Evolutionary conservation across 1,140 invertebrate genomes (phyloP), one percentile per base, ranked within the genome.

Genomic region (Calycopis cecrops): DNA sequence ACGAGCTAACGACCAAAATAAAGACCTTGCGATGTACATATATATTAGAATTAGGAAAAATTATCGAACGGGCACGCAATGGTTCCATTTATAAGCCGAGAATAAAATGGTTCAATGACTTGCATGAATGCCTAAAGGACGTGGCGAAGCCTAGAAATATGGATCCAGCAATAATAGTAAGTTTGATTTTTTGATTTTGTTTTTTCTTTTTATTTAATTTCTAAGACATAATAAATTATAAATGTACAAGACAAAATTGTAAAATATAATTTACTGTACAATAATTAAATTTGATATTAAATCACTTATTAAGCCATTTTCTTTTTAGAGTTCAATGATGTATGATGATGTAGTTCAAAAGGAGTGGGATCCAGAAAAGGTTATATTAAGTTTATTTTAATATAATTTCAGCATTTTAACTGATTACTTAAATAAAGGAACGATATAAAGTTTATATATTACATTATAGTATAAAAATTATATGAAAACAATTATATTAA

Each of bases 21-120:
- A 89, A 82, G 59, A 87, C 74, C 53, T 67, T 89, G 1, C 66
- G 81, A 52, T 79, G 75, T 0, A 88, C 85, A 4, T 89, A 89
- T 52, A 49, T 56, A 4, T 82, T 88, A 62, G 85, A 88, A 65
- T 47, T 88, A 9, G 57, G 58, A 0, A 89, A 88, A 69, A 87
- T 89, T 59, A 66, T 62, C 17, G 57, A 60, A 7, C 57, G 76
- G 1, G 78, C 81, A 1, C 52, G 52, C 4, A 65, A 71, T 4
- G 60, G 72, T 3, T 68, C 60, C 8, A 55, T 59, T 8, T 85
- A 80, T 42, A 74, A 63, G 55, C 71, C 81, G 0, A 69, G 61
- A 10, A 72, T 85, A 10, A 76, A 73, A 58, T 87, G 85, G 82
- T 87, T 87, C 58, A 9, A 48, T 1, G 67, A 71, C 35, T 79